Conservation (phyloP, 2,113 vertebrate genomes). For the Oplegnathus fasciatus region DNA sequence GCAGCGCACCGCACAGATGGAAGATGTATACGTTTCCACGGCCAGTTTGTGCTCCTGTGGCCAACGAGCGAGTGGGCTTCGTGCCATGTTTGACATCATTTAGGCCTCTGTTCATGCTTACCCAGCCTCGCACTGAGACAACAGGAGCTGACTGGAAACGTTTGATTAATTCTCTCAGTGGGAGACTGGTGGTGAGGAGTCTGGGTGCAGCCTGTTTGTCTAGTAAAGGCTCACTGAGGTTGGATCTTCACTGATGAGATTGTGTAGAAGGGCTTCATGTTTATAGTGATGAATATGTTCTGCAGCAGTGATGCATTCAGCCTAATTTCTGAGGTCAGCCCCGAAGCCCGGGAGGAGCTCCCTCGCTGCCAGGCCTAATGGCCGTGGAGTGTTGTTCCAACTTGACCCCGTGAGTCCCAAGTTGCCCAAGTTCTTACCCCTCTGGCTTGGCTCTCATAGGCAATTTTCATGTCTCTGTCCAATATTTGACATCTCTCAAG, state of each 20-base stretch:
- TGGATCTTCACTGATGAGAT: slow-evolving; percentile 42
- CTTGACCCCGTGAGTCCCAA: slow-evolving; percentile 60
- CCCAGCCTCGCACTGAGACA: slow-evolving; percentile 41
- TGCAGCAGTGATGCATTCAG: slow-evolving; percentile 22
- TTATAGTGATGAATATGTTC: slow-evolving; percentile 55
- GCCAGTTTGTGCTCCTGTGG: slow-evolving; percentile 52
- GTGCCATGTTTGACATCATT: slow-evolving; percentile 69
- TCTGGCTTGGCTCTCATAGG: slow-evolving; percentile 58
- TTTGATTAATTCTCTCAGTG: slow-evolving; percentile 55
- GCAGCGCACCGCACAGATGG: slow-evolving; percentile 40
- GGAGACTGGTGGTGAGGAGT: slow-evolving; percentile 40
- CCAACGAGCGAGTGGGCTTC: slow-evolving; percentile 34
- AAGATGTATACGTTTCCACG: slow-evolving; percentile 43
- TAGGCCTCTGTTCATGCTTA: slow-evolving; percentile 42
- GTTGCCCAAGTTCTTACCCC: slow-evolving; percentile 42
- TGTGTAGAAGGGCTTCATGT: slow-evolving; percentile 19
- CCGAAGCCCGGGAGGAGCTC: slow-evolving; percentile 47
- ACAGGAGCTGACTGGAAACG: slow-evolving; percentile 25
- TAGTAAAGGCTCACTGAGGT: slow-evolving; percentile 63
- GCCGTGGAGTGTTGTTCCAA: slow-evolving; percentile 67
- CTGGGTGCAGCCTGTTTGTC: slow-evolving; percentile 61
- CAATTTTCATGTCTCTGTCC: slow-evolving; percentile 72
- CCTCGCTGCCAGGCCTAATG: slow-evolving; percentile 51
- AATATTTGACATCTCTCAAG: slow-evolving; percentile 69
- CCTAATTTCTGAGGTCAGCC: slow-evolving; percentile 41